Evolutionary conservation across 2,113 vertebrate species (phyloP), one percentile per base, ranked within the genome.

Genomic region (Girardinichthys multiradiatus): DNA sequence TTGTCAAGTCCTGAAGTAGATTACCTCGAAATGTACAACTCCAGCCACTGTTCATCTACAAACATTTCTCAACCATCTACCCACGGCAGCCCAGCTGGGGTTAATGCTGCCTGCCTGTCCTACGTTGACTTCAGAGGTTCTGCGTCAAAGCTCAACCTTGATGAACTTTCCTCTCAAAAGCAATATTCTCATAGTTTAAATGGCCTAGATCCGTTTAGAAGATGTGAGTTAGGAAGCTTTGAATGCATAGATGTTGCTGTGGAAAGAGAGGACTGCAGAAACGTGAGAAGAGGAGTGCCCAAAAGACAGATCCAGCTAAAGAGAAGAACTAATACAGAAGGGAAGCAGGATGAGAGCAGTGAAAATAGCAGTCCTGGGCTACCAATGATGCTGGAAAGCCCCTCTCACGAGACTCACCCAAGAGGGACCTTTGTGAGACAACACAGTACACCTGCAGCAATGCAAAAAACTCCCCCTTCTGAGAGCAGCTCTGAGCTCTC

Each of bases 301-400:
- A 99, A 99, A 83, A 95, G 97, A 70, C 96, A 98, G 91, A 99
- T 99, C 72, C 95, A 97, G 87, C 94, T 99, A 64, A 96, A 96
- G 70, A 95, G 93, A 62, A 94, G 92, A 64, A 93, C 95, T 74
- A 91, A 86, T 62, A 92, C 91, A 80, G 95, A 96, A 15, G 65
- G 85, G 0, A 85, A 87, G 2, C 70, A 91, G 57, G 89, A 85
- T 5, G 94, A 92, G 0, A 86, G 89, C 58, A 87, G 87, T 64
- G 91, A 88, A 64, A 90, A 86, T 62, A 85, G 86, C 11, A 91
- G 85, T 75, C 88, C 88, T 31, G 86, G 89, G 24, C 37, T 87
- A 64, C 72, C 87, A 58, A 57, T 28, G 12, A 80, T 76, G 70
- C 19, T 64, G 61, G 87, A 90, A 57, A 91, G 81, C 63, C 75